These are phyloP conservation scores for Loris lydekkerianus DNA, from an alignment of 2,797 vertebrate species.

Conservation along the genomic window DNA sequence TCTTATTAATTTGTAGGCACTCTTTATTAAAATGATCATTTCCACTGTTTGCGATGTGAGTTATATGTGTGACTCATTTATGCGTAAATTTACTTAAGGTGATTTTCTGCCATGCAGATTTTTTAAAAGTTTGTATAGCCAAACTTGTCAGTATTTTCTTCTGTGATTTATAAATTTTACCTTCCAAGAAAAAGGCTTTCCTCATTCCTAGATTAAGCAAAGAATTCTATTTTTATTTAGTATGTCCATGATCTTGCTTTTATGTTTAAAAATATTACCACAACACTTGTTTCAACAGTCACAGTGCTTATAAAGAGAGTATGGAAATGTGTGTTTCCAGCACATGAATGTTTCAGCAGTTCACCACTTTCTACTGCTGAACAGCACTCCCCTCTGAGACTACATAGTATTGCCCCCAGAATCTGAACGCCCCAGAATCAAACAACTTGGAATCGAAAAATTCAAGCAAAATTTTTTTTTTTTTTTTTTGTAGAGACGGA, in stretches of 20 bases:
- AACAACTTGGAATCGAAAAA: too few relatives aligned
- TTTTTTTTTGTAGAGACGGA: too few relatives aligned
- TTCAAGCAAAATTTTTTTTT: too few relatives aligned
- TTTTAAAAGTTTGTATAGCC: not conserved
- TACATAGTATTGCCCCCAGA: not conserved
- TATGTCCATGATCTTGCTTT: not conserved
- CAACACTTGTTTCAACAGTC: not conserved
- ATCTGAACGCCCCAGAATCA: too few relatives aligned
- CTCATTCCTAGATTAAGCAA: not conserved
- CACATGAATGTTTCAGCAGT: not conserved
- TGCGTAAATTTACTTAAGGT: not conserved
- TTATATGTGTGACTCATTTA: not conserved
- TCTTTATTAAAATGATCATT: not conserved
- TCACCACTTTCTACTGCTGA: not conserved
- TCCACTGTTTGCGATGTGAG: not conserved
- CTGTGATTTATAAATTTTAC: not conserved
- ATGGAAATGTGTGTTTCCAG: not conserved
- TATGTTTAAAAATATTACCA: not conserved
- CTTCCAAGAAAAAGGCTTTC: slow-evolving; percentile 42
- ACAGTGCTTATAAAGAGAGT: not conserved
- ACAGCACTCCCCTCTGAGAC: not conserved
- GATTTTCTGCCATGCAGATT: not conserved
- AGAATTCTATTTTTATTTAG: not conserved
- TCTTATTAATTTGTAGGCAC: not conserved
- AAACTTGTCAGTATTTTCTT: not conserved